These are phyloP conservation scores for Periplaneta americana DNA, from an alignment of 1,140 invertebrate genomes.

Conservation along the genomic window DNA sequence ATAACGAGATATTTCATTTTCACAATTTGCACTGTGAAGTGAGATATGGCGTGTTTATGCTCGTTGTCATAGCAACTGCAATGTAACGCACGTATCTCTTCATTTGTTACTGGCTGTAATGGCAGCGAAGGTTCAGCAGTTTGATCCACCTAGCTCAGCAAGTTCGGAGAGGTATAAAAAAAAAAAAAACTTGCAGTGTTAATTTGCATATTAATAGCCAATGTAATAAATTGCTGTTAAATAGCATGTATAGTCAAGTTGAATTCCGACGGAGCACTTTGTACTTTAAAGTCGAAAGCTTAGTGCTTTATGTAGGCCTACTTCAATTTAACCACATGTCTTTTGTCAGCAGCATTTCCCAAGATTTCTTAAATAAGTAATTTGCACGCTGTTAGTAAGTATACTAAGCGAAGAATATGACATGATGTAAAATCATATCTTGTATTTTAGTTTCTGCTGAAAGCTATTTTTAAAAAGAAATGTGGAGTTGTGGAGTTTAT, in stretches of 20 bases:
- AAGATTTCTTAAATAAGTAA: neutral
- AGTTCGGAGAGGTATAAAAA: constrained; percentile 72
- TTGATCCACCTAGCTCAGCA: constrained; percentile 74
- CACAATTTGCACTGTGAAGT: too few relatives aligned
- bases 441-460: too few relatives aligned
- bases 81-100: neutral
- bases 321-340: neutral
- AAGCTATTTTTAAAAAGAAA: too few relatives aligned
- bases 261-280: neutral
- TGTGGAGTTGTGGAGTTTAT: too few relatives aligned
- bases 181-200: neutral
- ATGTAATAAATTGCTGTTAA: neutral
- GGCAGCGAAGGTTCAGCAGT: constrained; percentile 60
- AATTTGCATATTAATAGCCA: neutral
- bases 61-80: neutral
- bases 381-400: too few relatives aligned
- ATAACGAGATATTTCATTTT: too few relatives aligned
- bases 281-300: neutral
- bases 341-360: neutral
- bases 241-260: neutral
- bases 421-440: too few relatives aligned
- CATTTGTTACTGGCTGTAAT: constrained; percentile 33
- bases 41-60: neutral
- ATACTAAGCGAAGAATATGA: too few relatives aligned
- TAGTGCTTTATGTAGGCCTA: neutral